phyloP scores from a whole-genome alignment of 64 coral and sea anemone species.

The Pachyseris speciosa region DNA sequence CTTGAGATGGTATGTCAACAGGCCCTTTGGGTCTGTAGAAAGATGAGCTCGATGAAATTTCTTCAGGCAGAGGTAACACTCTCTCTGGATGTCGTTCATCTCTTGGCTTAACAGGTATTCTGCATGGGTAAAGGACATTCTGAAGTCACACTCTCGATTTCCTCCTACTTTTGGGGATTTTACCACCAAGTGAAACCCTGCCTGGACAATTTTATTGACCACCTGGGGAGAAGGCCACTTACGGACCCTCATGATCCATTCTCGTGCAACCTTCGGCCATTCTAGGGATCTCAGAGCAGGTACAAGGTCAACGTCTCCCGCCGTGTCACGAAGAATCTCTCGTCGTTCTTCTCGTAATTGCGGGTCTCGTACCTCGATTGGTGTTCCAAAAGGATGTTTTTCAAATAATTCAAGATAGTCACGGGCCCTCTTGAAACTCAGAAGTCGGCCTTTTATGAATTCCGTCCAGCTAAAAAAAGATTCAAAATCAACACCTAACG shows the following conservation, averaged over 20 bases:
- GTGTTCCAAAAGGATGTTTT: too few relatives aligned
- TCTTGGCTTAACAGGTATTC: conserved; percentile 51
- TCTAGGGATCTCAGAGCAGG: conserved; percentile 32
- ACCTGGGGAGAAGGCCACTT: conserved; percentile 12
- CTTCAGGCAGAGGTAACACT: conserved; percentile 54
- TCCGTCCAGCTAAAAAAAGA: too few relatives aligned
- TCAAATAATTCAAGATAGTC: too few relatives aligned
- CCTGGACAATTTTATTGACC: conserved; percentile 32
- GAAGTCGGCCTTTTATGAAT: neutral
- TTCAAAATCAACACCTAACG: too few relatives aligned
- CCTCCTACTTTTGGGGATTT: conserved; percentile 27
- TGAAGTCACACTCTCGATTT: conserved; percentile 33
- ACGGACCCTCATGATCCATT: conserved; percentile 31
- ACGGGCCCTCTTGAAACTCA: too few relatives aligned
- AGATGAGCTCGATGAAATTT: conserved; percentile 27
- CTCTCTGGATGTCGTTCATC: conserved; percentile 45
- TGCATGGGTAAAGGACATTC: conserved; percentile 55
- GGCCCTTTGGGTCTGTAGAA: conserved; percentile 53
- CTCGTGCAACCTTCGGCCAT: conserved; percentile 30
- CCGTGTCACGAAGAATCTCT: neutral
- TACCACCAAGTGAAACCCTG: conserved; percentile 55
- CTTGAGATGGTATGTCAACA: conserved; percentile 60
- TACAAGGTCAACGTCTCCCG: conserved; percentile 29
- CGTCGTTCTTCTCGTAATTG: too few relatives aligned
- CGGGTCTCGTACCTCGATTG: too few relatives aligned